These are phyloP conservation scores for Drosophila subobscura DNA, from an alignment of 1,140 invertebrate genomes.

Conservation along the genomic window DNA sequence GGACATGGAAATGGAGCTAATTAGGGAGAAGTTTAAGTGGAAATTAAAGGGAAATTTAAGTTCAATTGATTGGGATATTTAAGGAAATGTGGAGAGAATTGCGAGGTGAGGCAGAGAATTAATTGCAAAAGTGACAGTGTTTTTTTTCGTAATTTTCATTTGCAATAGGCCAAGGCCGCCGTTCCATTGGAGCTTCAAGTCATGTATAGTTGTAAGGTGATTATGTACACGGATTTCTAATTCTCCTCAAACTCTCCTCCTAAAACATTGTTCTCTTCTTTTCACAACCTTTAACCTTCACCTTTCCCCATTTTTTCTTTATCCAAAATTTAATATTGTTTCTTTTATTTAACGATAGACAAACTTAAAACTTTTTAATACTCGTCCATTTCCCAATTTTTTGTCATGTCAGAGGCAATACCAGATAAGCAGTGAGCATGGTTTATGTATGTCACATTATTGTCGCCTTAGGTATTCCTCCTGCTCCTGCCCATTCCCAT, in stretches of 20 bases:
- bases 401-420: conserved; percentile 2
- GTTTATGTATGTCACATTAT: conserved; percentile 56
- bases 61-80: not conserved
- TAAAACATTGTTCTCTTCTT: no score
- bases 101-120: no score
- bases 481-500: not conserved
- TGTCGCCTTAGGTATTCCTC: conserved; percentile 10
- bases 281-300: no score
- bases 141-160: no score
- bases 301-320: not conserved
- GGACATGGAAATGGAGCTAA: conserved; percentile 31
- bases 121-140: not conserved
- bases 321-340: conserved; percentile 17
- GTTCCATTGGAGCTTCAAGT: no score
- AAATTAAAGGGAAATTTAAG: conserved; percentile 7
- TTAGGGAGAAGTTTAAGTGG: conserved; percentile 12
- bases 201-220: no score
- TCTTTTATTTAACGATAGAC: conserved; percentile 41
- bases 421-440: conserved; percentile 7
- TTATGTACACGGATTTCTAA: no score
- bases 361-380: conserved; percentile 36
- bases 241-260: no score
- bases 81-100: no score
- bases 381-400: conserved; percentile 22
- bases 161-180: no score